These are phyloP conservation scores for Drosophila imparisetae DNA, from an alignment of 2,888 invertebrate genomes.

Conservation along the genomic window DNA sequence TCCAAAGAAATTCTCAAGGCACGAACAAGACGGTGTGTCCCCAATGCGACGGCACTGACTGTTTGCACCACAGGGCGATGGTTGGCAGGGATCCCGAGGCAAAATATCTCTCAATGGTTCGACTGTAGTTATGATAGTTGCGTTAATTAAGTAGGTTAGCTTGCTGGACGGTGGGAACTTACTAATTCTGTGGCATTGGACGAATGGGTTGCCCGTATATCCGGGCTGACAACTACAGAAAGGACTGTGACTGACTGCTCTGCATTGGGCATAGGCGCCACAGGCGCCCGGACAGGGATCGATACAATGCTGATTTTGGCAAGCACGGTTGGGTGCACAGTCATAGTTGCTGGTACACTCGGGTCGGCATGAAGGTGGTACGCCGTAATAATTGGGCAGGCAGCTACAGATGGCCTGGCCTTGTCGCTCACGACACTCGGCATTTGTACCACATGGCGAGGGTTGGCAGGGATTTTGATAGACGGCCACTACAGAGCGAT, in stretches of 20 bases:
- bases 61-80: constrained; percentile 86
- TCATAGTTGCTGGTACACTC: constrained; percentile 92
- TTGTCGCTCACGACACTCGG: constrained; percentile 90
- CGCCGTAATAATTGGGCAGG: constrained; percentile 89
- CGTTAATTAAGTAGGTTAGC: constrained; percentile 2
- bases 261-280: constrained; percentile 89
- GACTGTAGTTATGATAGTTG: constrained; percentile 57
- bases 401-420: constrained; percentile 92
- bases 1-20: constrained; percentile 88
- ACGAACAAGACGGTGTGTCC: constrained; percentile 90
- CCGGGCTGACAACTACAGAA: constrained; percentile 90
- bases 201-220: constrained; percentile 91
- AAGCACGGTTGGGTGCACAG: constrained; percentile 90
- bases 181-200: constrained; percentile 87
- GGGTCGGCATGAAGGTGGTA: constrained; percentile 91
- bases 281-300: constrained; percentile 92
- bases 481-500: constrained; percentile 65
- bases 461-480: constrained; percentile 89
- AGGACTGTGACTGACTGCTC: constrained; percentile 91
- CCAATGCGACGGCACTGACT: constrained; percentile 86
- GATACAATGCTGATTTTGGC: constrained; percentile 91
- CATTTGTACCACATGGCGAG: constrained; percentile 90
- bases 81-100: constrained; percentile 85
- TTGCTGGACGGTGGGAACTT: constrained; percentile 68
- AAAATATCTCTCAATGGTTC: constrained; percentile 71